Percentiles rank a stretch among this genome's conserved stretches.
phyloP scores from a whole-genome alignment of 2,113 vertebrate genomes.

The Choloepus hoffmanni region DNA sequence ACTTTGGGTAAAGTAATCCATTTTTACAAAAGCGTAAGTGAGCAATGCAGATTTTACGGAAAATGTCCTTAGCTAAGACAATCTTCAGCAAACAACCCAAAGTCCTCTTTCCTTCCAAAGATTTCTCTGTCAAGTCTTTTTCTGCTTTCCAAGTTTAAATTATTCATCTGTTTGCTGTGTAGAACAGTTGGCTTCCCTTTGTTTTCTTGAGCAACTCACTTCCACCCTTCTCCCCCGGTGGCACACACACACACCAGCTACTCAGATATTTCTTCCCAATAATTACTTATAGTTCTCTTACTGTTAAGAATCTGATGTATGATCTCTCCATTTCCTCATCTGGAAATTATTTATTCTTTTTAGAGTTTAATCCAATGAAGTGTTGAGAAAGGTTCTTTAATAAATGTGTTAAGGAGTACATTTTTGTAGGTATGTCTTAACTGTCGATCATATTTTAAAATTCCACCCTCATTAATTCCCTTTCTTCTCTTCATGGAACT shows the following conservation, averaged over 20 bases:
- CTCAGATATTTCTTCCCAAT: background rate
- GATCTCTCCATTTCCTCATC: slow-evolving; percentile 34
- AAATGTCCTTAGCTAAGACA: background rate
- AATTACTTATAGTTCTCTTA: background rate
- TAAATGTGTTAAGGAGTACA: background rate
- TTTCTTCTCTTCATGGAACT: background rate
- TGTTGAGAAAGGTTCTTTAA: background rate
- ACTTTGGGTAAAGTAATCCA: background rate
- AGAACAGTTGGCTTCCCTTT: background rate
- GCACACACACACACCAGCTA: background rate
- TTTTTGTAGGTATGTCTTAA: background rate
- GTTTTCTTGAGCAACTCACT: background rate
- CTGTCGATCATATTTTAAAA: background rate
- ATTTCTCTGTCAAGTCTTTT: background rate
- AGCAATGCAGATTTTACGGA: background rate
- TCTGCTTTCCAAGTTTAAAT: background rate
- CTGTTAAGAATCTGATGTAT: background rate
- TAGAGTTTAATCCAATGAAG: background rate
- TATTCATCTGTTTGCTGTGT: background rate
- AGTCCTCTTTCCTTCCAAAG: background rate
- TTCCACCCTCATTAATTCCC: background rate
- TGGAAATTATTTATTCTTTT: background rate
- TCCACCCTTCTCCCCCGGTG: background rate
- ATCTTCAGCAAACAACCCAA: background rate
- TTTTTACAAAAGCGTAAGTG: slow-evolving; percentile 12